A percentile compares a stretch with the other conserved stretches of the same genome.
phyloP scores from a whole-genome alignment of 2,797 vertebrate genomes.

The Orientallactaga sibirica region DNA sequence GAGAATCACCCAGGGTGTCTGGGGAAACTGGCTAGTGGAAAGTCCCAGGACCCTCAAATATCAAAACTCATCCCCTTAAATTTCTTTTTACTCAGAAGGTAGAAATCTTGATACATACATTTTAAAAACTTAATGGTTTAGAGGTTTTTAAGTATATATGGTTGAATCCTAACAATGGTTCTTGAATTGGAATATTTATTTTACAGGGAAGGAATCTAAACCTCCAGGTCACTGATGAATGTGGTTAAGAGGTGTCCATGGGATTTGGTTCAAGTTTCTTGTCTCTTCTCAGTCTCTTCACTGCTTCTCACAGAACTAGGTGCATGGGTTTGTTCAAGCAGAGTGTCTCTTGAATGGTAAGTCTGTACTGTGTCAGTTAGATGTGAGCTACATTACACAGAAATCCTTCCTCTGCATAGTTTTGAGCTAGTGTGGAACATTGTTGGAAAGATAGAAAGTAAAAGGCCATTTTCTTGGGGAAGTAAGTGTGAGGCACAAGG shows the following conservation, averaged over 20 bases:
- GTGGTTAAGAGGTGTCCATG: background rate
- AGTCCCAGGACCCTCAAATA: background rate
- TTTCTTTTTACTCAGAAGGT: constrained; percentile 6
- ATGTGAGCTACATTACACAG: background rate
- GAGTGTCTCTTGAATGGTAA: background rate
- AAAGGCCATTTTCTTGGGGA: background rate
- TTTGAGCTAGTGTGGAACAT: background rate
- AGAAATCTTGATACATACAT: background rate
- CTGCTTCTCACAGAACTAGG: background rate
- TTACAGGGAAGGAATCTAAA: background rate
- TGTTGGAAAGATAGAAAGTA: background rate
- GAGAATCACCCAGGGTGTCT: background rate
- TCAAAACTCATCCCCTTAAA: background rate
- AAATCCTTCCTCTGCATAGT: background rate
- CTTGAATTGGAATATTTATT: background rate
- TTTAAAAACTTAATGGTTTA: background rate
- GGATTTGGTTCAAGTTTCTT: background rate
- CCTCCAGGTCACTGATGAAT: background rate
- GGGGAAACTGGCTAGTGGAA: background rate
- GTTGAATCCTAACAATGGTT: background rate
- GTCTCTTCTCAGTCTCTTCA: background rate
- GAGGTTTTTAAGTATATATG: background rate
- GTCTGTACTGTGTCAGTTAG: background rate
- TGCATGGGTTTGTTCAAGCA: background rate
- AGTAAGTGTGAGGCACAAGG: background rate